Percentiles rank a stretch among this genome's conserved stretches.
phyloP scores from a whole-genome alignment of 2,113 vertebrate genomes.

The Mirza zaza region DNA sequence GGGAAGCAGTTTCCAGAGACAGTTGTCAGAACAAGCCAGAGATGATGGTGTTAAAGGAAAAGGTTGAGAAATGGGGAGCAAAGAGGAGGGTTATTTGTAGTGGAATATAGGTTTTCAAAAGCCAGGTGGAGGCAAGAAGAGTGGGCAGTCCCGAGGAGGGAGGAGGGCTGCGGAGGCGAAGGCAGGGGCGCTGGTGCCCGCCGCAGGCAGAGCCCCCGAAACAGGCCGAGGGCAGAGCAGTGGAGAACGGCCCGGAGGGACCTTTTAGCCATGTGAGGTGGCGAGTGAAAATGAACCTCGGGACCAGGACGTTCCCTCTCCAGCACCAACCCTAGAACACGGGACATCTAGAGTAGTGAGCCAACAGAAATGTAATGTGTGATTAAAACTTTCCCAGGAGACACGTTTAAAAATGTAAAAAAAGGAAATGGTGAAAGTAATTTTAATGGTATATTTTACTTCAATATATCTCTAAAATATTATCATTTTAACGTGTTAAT shows the following conservation, averaged over 20 bases:
- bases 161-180: rapidly evolving
- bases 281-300: not conserved
- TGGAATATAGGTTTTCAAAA: not conserved
- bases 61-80: not conserved
- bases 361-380: not conserved
- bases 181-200: too few species aligned
- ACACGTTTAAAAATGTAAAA: not conserved
- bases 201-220: not conserved
- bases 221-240: not conserved
- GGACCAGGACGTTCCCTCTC: not conserved
- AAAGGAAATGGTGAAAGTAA: not conserved
- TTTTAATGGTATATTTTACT: constrained; percentile 10
- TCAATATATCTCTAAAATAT: not conserved
- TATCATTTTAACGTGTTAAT: not conserved
- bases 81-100: not conserved
- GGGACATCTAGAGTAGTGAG: not conserved
- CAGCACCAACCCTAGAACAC: not conserved
- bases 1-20: not conserved
- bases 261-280: not conserved
- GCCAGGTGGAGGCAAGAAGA: not conserved
- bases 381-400: not conserved
- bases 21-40: not conserved
- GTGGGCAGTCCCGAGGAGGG: not conserved
- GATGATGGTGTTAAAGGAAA: not conserved
- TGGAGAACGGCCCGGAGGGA: not conserved